A percentile compares a stretch with the other conserved stretches of the same genome.
Conservation (phyloP, 2,797 vertebrate genomes). For the Triplophysa yarkandensis region DNA sequence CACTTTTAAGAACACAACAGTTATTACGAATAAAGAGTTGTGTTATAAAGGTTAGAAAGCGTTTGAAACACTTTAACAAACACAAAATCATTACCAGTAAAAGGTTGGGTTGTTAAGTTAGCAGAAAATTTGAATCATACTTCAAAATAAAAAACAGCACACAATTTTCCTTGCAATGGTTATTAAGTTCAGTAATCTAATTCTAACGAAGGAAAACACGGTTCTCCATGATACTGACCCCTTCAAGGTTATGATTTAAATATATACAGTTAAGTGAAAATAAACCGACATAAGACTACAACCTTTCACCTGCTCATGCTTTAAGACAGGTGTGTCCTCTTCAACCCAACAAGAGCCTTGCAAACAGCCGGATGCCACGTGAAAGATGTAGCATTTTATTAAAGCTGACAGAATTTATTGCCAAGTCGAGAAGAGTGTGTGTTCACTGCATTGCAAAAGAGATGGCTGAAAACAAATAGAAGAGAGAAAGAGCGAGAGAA, state of each 20-base stretch:
- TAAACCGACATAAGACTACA: constrained; percentile 8
- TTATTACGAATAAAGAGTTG: no score
- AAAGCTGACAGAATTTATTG: constrained; percentile 72
- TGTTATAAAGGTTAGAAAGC: no score
- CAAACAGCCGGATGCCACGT: constrained; percentile 47
- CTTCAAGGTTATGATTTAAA: constrained; percentile 9
- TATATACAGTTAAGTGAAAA: background rate
- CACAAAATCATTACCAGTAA: no score
- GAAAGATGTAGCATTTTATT: constrained; percentile 73
- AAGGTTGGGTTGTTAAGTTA: no score
- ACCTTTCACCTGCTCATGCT: no score
- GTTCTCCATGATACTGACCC: background rate
- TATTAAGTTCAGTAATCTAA: background rate
- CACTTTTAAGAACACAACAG: no score
- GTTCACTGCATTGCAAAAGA: constrained; percentile 51
- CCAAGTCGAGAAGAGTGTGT: constrained; percentile 51
- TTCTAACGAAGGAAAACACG: background rate
- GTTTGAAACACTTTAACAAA: no score
- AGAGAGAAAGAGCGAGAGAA: constrained; percentile 42
- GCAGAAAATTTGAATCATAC: no score
- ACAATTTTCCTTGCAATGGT: no score
- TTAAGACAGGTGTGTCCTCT: constrained; percentile 22
- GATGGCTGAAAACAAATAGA: constrained; percentile 33
- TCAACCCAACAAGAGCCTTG: constrained; percentile 15
- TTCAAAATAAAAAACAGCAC: no score